Base-by-base conservation (phyloP, 2,888 invertebrate genomes). In the Cancer borealis region DNA sequence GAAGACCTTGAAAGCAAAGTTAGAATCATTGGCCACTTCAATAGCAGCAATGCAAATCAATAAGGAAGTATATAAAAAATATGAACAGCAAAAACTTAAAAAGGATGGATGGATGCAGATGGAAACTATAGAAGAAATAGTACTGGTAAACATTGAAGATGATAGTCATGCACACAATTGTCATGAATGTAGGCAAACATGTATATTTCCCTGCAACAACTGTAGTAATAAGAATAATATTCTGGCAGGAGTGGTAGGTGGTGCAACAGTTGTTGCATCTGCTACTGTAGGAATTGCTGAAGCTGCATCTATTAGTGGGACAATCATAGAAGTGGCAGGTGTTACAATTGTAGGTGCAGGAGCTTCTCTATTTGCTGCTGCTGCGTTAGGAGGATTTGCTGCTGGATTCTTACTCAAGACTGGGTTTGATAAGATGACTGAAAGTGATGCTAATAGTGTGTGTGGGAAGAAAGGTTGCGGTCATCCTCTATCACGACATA, bases 161-260 rank as follows among this genome's bases (percentile, higher is more conserved):
- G 93, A 89, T 12, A 89, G 46, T 79, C 93, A 93, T 89, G 93
- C 93, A 10, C 93, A 93, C 47, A 93, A 93, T 88, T 93, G 93
- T 73, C 66, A 73, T 47, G 46, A 46, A 39, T 93, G 93, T 93
- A 14, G 89, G 30, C 93, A 93, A 79, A 93, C 93, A 0, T 93
- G 93, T 89, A 89, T 93, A 73, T 93, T 93, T 49, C 79, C 93
- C n/a, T 93, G 89, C 47, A 26, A 89, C 17, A 89, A 89, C 14
- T 49, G 46, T 14, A 39, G 46, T 14, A 39, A 30, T 46, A 89
- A 73, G 30, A 79, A 46, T 46, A 49, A 89, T 30, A 66, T 93
- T 21, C 49, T 93, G 47, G 93, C 89, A 30, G 93, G 89, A 26
- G n/a, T 89, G 89, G 89, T 73, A 26, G 93, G 93, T 30, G 92